Percentiles rank a stretch among this genome's conserved stretches.
phyloP scores from a whole-genome alignment of 2,888 invertebrate species.

The Rotaria socialis region DNA sequence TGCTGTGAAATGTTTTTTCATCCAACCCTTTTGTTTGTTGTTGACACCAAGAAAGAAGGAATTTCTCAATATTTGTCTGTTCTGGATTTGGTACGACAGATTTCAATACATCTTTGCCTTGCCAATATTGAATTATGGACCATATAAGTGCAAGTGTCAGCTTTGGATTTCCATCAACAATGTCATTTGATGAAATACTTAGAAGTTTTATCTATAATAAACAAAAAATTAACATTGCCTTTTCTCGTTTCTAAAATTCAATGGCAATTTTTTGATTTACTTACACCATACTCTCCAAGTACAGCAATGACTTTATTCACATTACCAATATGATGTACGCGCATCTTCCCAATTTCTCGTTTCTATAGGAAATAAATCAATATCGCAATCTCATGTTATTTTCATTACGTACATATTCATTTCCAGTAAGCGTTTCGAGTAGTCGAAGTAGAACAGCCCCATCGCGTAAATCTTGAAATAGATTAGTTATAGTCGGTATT shows the following conservation, averaged over 20 bases:
- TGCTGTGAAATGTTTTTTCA: neutral
- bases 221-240: neutral
- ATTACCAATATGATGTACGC: slow-evolving; percentile 84
- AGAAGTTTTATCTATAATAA: slow-evolving; percentile 70
- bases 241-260: neutral
- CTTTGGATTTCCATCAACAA: slow-evolving; percentile 83
- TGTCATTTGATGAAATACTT: slow-evolving; percentile 82
- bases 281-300: slow-evolving; percentile 66
- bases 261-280: neutral
- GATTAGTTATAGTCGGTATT: slow-evolving; percentile 69
- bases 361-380: slow-evolving; percentile 61
- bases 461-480: slow-evolving; percentile 78
- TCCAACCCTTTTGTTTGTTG: slow-evolving; percentile 66
- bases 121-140: slow-evolving; percentile 82
- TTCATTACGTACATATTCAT: slow-evolving; percentile 69
- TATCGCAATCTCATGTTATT: neutral
- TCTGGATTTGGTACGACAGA: slow-evolving; percentile 72
- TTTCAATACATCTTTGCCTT: slow-evolving; percentile 64
- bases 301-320: slow-evolving; percentile 77
- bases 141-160: slow-evolving; percentile 80
- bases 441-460: slow-evolving; percentile 76
- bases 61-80: slow-evolving; percentile 77
- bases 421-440: slow-evolving; percentile 76
- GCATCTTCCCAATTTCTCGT: slow-evolving; percentile 81
- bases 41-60: slow-evolving; percentile 78